Evolutionary conservation across 2,797 vertebrate genomes (phyloP).

Genomic region (Typhlichthys eigenmanni): DNA sequence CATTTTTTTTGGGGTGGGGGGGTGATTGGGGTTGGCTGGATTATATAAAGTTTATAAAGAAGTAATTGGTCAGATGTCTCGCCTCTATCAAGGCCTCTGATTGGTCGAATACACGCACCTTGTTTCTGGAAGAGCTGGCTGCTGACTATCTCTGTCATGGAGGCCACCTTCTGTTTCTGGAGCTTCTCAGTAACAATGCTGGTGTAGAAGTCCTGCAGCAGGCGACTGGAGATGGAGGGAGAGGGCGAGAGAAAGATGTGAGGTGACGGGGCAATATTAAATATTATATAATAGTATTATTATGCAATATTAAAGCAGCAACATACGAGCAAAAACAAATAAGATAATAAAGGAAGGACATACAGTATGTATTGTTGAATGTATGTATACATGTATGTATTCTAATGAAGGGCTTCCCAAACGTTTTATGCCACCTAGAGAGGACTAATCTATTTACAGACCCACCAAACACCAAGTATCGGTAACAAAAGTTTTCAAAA

Average conservation of each 20-base stretch:
- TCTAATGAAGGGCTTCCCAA: too few relatives aligned
- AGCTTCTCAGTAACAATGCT: constrained; percentile 90
- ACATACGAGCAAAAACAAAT: neutral
- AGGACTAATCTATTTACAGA: too few relatives aligned
- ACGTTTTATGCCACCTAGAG: too few relatives aligned
- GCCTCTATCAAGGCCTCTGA: neutral
- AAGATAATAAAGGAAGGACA: neutral
- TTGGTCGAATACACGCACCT: constrained; percentile 72
- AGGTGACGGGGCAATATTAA: too few relatives aligned
- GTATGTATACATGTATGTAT: too few relatives aligned
- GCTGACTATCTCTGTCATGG: constrained; percentile 94
- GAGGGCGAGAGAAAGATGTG: constrained; percentile 3
- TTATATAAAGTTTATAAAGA: neutral
- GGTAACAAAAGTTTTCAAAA: too few relatives aligned
- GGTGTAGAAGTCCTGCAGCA: constrained; percentile 92
- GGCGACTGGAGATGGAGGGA: constrained; percentile 77
- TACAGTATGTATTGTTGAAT: too few relatives aligned
- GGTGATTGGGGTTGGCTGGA: too few relatives aligned
- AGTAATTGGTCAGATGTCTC: neutral
- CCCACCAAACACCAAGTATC: too few relatives aligned
- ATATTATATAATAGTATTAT: too few relatives aligned
- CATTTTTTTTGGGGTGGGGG: too few relatives aligned
- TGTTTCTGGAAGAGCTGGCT: constrained; percentile 91
- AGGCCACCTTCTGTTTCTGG: constrained; percentile 93
- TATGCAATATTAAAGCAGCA: too few relatives aligned